Evolutionary conservation across 2,797 vertebrate genomes (phyloP), one percentile per base, ranked within the genome.

Genomic region (Siniperca scherzeri): DNA sequence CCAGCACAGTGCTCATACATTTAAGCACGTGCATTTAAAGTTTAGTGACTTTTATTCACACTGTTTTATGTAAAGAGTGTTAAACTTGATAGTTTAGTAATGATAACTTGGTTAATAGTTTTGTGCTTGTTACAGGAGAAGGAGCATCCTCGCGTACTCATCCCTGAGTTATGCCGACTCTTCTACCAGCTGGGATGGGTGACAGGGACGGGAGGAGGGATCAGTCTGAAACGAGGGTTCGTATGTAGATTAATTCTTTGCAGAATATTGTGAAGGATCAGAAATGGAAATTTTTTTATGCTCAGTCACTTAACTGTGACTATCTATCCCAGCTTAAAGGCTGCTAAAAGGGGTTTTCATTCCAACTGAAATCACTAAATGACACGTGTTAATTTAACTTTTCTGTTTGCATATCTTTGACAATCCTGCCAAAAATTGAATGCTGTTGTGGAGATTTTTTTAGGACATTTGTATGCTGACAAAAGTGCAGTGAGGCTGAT

Each of bases 131-230:
- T 72, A 3, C 85, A 99, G 98, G 97, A 98, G 55, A 95, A 93
- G 67, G 96, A 97, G 59, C 97, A 99, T 90, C 98, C 98, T 14
- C 95, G 96, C 38, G 86, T 96, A 33, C 96, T 99, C 82, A 99
- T 99, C 85, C 98, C 98, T 2, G 97, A 99, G 82, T 95, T 99
- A 50, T 99, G 98, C 85, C 96, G 94, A n/a, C 96, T 97, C 65
- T 99, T 99, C 89, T 99, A 99, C 94, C 95, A 96, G 84, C 95
- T 99, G 73, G 98, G 98, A 86, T 99, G 98, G 98, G 98, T 99
- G 77, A 99, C 98, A 0, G 98, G 98, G 50, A 99, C 98, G 8
- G 98, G 98, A 59, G 98, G 98, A 81, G 98, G 98, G 74, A 96
- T 99, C 93, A 99, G 98, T 90, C 83, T 99, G 77, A 97, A 95